Evolutionary conservation across 2,113 vertebrate genomes (phyloP).

Genomic region (Lampris megalopsis): DNA sequence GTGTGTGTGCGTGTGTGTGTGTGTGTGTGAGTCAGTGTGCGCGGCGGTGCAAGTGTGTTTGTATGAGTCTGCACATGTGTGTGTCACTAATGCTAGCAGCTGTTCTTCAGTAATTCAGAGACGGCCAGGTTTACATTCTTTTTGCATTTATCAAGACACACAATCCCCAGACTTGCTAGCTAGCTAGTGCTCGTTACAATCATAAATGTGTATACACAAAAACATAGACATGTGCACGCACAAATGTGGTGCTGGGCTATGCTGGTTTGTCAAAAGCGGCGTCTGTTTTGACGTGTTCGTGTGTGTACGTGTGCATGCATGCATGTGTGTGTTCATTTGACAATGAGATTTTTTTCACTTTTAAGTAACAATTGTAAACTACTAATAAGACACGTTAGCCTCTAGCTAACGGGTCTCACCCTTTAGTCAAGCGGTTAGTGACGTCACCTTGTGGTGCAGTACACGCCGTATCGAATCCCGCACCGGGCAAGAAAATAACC

Average conservation of each 20-base stretch:
- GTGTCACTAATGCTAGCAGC: conserved; percentile 74
- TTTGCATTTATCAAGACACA: conserved; percentile 81
- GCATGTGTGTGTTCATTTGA: no score
- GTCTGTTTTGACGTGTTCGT: no score
- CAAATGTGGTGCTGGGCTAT: background rate
- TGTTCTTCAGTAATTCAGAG: conserved; percentile 70
- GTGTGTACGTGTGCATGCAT: no score
- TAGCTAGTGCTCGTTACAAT: conserved; percentile 73
- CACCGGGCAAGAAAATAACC: no score
- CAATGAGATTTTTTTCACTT: no score
- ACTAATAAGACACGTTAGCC: no score
- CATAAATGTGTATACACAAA: conserved; percentile 24
- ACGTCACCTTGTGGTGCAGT: no score
- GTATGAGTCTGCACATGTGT: conserved; percentile 33
- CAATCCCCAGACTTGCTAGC: conserved; percentile 73
- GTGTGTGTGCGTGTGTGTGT: conserved; percentile 28
- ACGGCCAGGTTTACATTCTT: conserved; percentile 80
- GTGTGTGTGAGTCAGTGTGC: conserved; percentile 38
- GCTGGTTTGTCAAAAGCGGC: no score
- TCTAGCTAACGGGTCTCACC: no score
- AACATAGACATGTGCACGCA: conserved; percentile 17
- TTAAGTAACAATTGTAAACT: no score
- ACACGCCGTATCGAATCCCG: no score
- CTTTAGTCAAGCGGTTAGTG: no score
- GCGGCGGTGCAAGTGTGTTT: conserved; percentile 39